Conservation (phyloP, 2,113 vertebrate genomes). For the Nymphicus hollandicus region DNA sequence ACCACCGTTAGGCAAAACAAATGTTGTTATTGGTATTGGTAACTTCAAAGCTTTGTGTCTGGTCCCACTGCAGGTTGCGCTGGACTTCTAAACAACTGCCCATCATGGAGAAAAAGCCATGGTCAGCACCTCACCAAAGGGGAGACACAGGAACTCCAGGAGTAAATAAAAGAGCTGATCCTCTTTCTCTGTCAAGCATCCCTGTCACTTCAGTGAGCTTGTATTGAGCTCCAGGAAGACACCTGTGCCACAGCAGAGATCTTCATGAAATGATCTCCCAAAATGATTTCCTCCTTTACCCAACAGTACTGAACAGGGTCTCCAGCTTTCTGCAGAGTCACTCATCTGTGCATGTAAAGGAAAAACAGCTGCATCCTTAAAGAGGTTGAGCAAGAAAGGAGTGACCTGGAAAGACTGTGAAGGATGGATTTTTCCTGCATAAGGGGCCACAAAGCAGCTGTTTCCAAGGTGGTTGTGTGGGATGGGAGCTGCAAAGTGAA, state of each 20-base stretch:
- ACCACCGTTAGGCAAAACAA: neutral
- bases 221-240: neutral
- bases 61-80: fast-evolving
- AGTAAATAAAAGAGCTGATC: neutral
- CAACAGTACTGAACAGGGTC: neutral
- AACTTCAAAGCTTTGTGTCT: neutral
- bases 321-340: neutral
- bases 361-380: neutral
- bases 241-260: neutral
- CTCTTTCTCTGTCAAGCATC: neutral
- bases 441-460: neutral
- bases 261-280: fast-evolving
- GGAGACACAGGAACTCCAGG: neutral
- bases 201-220: neutral
- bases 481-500: neutral
- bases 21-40: neutral
- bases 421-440: neutral
- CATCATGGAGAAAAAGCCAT: neutral
- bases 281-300: neutral
- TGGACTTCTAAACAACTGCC: fast-evolving
- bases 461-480: neutral
- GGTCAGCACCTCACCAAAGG: neutral
- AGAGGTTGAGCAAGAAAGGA: neutral
- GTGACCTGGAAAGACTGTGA: neutral
- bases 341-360: neutral